These are phyloP conservation scores for Cantharis nigra DNA, from an alignment of 2,888 invertebrate genomes.

Conservation along the genomic window DNA sequence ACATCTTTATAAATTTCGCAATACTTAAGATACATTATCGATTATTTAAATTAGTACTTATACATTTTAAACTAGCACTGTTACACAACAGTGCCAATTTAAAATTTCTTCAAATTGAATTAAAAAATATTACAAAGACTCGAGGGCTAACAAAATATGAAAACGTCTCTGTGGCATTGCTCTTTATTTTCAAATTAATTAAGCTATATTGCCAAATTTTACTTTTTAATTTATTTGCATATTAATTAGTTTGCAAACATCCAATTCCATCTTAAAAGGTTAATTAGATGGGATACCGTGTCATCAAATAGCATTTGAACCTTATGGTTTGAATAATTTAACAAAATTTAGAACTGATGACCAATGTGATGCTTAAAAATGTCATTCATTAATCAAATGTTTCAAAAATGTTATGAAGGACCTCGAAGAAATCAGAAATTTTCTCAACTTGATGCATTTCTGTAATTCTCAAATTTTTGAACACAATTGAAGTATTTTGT, in stretches of 20 bases:
- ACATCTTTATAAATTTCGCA: background rate
- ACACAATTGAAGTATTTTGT: too few relatives aligned
- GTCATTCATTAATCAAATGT: background rate
- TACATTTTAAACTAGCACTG: background rate
- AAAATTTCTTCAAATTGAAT: background rate
- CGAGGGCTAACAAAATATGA: background rate
- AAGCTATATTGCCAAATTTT: background rate
- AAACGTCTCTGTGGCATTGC: background rate
- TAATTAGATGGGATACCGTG: background rate
- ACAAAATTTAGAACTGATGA: background rate
- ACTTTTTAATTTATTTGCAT: background rate
- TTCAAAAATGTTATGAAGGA: background rate
- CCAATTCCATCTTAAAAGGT: background rate
- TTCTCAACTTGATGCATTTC: too few relatives aligned
- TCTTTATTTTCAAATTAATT: background rate
- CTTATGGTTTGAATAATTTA: background rate
- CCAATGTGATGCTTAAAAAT: background rate
- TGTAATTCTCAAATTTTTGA: too few relatives aligned
- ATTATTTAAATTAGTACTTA: background rate
- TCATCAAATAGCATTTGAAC: background rate
- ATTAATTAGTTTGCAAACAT: background rate
- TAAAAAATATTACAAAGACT: background rate
- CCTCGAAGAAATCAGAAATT: background rate
- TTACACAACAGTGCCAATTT: background rate
- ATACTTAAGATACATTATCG: background rate